Evolutionary conservation across 1,140 invertebrate species (phyloP).

Genomic region (Parasteatoda tepidariorum): DNA sequence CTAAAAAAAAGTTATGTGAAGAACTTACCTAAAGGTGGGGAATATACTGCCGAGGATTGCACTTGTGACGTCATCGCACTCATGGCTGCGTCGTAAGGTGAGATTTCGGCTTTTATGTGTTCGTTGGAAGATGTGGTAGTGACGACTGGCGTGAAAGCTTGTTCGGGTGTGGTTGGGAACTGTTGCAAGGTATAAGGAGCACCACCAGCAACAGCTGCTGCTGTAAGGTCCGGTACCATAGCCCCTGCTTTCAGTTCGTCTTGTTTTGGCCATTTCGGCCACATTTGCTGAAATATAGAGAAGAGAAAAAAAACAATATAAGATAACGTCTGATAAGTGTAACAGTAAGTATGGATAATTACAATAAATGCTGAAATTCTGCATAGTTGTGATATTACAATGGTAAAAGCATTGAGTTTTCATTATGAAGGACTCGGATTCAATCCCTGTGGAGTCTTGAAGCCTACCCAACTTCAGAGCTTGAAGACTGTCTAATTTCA

Average conservation of each 20-base stretch:
- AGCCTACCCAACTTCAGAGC: too few species aligned
- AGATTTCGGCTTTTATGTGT: slow-evolving; percentile 36
- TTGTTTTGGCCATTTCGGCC: slow-evolving; percentile 63
- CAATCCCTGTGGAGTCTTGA: too few species aligned
- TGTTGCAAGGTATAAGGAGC: slow-evolving; percentile 61
- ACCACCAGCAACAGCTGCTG: slow-evolving; percentile 51
- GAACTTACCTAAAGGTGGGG: slow-evolving; percentile 77
- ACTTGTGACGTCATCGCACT: slow-evolving; percentile 78
- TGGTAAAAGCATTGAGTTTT: too few species aligned
- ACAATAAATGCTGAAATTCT: too few species aligned
- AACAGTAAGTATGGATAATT: too few species aligned
- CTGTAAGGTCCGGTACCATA: slow-evolving; percentile 59
- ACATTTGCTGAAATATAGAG: slow-evolving; percentile 61
- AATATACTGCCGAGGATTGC: slow-evolving; percentile 78
- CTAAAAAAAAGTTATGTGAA: too few species aligned
- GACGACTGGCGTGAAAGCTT: slow-evolving; percentile 59
- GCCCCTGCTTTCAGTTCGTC: slow-evolving; percentile 60
- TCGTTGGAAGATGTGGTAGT: slow-evolving; percentile 32
- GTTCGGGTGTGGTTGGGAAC: slow-evolving; percentile 54
- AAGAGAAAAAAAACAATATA: neutral
- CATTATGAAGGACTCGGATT: too few species aligned
- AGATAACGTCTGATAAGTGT: neutral
- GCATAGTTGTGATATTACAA: too few species aligned
- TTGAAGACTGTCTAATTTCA: too few species aligned
- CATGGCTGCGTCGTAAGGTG: slow-evolving; percentile 74